These are phyloP conservation scores for Phaenicophaeus curvirostris DNA, from an alignment of 2,797 vertebrate species.

Conservation along the genomic window DNA sequence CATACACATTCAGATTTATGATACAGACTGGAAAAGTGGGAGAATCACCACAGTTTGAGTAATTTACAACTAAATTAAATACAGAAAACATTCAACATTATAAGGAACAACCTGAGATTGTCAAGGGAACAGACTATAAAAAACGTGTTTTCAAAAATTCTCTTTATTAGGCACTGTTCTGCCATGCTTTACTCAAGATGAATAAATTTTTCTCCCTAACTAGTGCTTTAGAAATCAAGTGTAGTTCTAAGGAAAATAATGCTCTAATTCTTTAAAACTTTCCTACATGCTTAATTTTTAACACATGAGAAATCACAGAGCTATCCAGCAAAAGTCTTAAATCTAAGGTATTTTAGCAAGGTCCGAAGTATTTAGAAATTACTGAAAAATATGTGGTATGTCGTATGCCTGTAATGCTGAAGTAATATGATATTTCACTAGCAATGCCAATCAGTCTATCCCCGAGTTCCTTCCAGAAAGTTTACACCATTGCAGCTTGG, in stretches of 20 bases:
- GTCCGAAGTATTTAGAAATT: neutral
- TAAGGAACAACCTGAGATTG: neutral
- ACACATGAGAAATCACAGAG: neutral
- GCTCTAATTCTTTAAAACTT: constrained; percentile 22
- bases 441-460: neutral
- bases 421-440: neutral
- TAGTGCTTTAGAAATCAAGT: constrained; percentile 14
- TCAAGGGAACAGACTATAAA: neutral
- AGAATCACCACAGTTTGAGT: constrained; percentile 19
- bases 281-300: neutral
- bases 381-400: neutral
- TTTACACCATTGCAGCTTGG: neutral
- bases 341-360: neutral
- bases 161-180: constrained; percentile 32
- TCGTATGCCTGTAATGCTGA: neutral
- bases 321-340: neutral
- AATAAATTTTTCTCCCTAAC: constrained; percentile 26
- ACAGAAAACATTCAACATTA: neutral
- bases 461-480: neutral
- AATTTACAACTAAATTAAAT: constrained; percentile 45
- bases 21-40: neutral
- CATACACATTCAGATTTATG: constrained; percentile 53
- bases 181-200: neutral
- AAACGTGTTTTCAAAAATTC: neutral
- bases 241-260: constrained; percentile 29